phyloP scores from a whole-genome alignment of 2,888 invertebrate genomes.

The Nebria salina region DNA sequence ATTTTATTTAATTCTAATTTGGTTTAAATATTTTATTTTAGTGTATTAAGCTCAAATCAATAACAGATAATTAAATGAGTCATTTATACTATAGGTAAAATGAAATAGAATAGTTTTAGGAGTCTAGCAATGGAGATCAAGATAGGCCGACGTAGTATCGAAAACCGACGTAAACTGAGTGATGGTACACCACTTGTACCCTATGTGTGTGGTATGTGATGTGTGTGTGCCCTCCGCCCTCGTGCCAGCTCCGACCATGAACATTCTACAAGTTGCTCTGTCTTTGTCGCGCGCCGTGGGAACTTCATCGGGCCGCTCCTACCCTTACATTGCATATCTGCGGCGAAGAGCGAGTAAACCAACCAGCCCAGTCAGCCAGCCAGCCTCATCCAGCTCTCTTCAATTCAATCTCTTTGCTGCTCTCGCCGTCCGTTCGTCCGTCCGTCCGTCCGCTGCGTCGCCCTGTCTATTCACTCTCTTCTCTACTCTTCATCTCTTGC shows the following conservation, averaged over 20 bases:
- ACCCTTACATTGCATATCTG: slow-evolving; percentile 49
- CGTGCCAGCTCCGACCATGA: slow-evolving; percentile 56
- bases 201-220: slow-evolving; percentile 1
- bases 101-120: background rate
- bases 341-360: background rate
- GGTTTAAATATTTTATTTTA: too few relatives aligned
- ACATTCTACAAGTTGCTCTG: slow-evolving; percentile 59
- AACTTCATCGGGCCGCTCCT: slow-evolving; percentile 55
- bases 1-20: too few relatives aligned
- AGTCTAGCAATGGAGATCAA: background rate
- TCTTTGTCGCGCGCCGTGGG: slow-evolving; percentile 59
- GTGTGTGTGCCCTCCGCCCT: slow-evolving; percentile 56
- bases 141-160: background rate
- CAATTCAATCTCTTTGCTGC: background rate
- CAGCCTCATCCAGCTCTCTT: slow-evolving; percentile 1
- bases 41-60: background rate
- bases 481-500: background rate
- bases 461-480: background rate
- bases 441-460: background rate
- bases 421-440: background rate
- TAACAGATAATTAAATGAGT: background rate
- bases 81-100: background rate
- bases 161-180: background rate
- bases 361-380: background rate
- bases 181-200: background rate